Percentiles rank a stretch among this genome's conserved stretches.
These are phyloP conservation scores for Onthophagus taurus DNA, from an alignment of 1,140 invertebrate species.

Conservation along the genomic window DNA sequence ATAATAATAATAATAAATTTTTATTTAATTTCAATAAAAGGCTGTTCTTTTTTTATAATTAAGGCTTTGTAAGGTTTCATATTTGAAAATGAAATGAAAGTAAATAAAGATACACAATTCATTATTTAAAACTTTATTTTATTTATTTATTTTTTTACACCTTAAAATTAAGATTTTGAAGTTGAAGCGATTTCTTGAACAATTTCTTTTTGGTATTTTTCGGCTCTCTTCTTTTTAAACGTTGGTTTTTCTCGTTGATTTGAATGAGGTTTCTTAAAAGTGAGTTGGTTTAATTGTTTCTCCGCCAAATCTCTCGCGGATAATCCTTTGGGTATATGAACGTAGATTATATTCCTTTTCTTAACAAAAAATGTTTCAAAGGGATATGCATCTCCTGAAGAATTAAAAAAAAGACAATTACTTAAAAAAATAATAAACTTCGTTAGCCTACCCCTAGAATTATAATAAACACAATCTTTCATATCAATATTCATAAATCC, in stretches of 20 bases:
- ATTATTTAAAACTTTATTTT: too few relatives aligned
- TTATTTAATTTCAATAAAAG: too few relatives aligned
- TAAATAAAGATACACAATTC: too few relatives aligned
- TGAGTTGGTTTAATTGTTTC: constrained; percentile 18
- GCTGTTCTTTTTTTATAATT: too few relatives aligned
- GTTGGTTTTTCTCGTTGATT: constrained; percentile 11
- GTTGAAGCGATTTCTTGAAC: neutral
- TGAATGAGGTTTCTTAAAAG: neutral
- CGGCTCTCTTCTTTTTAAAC: constrained; percentile 21
- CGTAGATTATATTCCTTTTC: constrained; percentile 26
- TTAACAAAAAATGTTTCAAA: constrained; percentile 27
- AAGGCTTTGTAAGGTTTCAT: too few relatives aligned
- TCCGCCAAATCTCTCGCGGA: constrained; percentile 18
- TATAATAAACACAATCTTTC: constrained; percentile 28
- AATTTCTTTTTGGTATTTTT: constrained; percentile 20
- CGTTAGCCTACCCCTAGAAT: constrained; percentile 21
- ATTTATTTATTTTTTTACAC: too few relatives aligned
- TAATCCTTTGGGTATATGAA: constrained; percentile 28
- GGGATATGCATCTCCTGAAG: constrained; percentile 21
- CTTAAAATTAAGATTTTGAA: too few relatives aligned
- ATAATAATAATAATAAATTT: too few relatives aligned
- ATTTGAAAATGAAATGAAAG: too few relatives aligned
- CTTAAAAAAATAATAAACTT: too few relatives aligned
- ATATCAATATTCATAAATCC: constrained; percentile 33
- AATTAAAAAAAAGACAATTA: too few relatives aligned